These are phyloP conservation scores for Donacobius atricapilla DNA, from an alignment of 2,113 vertebrate genomes.

Conservation along the genomic window DNA sequence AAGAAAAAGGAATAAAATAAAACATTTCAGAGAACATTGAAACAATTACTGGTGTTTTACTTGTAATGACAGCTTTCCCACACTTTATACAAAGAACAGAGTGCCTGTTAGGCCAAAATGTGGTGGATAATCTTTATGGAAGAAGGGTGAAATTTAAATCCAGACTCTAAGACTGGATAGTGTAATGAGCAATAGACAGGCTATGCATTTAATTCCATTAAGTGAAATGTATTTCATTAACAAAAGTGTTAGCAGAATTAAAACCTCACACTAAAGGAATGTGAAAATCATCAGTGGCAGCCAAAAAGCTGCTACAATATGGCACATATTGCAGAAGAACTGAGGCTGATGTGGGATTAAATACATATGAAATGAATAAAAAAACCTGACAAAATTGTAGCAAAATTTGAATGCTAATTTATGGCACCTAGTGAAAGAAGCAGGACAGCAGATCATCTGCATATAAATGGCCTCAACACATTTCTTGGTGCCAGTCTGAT, in stretches of 20 bases:
- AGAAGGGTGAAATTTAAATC: conserved; percentile 32
- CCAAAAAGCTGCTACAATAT: conserved; percentile 42
- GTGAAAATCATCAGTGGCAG: conserved; percentile 29
- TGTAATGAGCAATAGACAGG: not conserved
- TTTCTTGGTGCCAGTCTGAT: conserved; percentile 32
- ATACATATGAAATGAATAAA: conserved; percentile 42
- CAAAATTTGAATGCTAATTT: conserved; percentile 67
- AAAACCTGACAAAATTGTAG: conserved; percentile 32
- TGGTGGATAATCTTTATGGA: not conserved
- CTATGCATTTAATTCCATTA: conserved; percentile 37
- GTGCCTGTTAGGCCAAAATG: conserved; percentile 30
- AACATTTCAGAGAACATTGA: conserved; percentile 1
- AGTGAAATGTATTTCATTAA: conserved; percentile 54
- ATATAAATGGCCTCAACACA: conserved; percentile 60
- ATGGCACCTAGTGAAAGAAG: conserved; percentile 58
- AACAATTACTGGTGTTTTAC: conserved; percentile 15
- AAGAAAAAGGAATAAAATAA: not conserved
- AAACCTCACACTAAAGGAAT: conserved; percentile 39
- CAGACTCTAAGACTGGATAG: conserved; percentile 1
- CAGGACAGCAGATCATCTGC: conserved; percentile 61
- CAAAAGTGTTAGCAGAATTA: conserved; percentile 26
- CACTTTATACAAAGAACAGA: conserved; percentile 17
- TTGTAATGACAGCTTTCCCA: conserved; percentile 47
- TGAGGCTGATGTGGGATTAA: conserved; percentile 51
- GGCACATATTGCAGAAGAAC: conserved; percentile 35